Conservation (phyloP, 2,113 vertebrate genomes). For the Apistogramma diplotaenia region DNA sequence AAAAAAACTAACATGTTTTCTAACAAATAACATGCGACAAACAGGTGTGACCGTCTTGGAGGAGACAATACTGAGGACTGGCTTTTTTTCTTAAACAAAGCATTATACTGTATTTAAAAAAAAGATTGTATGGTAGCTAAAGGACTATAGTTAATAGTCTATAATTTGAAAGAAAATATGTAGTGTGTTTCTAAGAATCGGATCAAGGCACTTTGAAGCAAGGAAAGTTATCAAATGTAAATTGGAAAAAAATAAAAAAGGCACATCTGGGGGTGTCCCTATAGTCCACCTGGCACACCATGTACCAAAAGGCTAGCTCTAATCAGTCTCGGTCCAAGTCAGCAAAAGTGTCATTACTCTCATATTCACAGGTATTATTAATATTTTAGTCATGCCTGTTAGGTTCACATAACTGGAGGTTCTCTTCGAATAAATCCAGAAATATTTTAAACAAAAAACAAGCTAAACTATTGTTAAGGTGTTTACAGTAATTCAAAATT, state of each 20-base stretch:
- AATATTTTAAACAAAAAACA: background rate
- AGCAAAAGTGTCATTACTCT: background rate
- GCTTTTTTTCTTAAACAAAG: background rate
- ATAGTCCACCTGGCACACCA: background rate
- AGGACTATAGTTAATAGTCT: background rate
- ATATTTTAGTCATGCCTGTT: background rate
- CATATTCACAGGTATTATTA: background rate
- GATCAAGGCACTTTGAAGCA: background rate
- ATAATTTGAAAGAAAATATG: background rate
- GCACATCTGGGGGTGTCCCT: background rate
- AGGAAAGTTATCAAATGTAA: background rate
- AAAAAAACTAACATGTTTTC: background rate
- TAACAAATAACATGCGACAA: background rate
- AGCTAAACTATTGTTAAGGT: slow-evolving; percentile 1
- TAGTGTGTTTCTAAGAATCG: background rate
- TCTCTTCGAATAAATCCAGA: slow-evolving; percentile 6
- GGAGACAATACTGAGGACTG: background rate
- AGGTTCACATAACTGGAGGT: background rate
- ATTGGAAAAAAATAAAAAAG: slow-evolving; percentile 19
- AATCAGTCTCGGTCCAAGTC: background rate
- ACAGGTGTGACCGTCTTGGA: background rate
- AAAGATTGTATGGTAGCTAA: background rate
- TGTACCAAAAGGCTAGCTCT: background rate
- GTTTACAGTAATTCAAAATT: background rate
- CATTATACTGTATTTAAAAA: no score